Conservation (phyloP, 2,888 invertebrate species). For the Tortrix viridana region DNA sequence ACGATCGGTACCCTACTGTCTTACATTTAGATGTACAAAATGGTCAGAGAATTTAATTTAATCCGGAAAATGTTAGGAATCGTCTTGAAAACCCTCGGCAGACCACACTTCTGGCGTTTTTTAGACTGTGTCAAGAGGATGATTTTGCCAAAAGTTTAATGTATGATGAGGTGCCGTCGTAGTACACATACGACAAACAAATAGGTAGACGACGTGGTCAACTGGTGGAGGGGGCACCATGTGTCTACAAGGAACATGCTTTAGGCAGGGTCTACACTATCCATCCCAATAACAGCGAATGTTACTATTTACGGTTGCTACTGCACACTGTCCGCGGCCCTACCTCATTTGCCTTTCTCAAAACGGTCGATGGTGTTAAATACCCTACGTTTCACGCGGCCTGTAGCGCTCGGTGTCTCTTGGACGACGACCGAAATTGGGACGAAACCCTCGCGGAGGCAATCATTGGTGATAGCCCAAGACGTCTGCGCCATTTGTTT, state of each 20-base stretch:
- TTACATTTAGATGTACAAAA: not conserved
- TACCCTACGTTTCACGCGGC: constrained; percentile 40
- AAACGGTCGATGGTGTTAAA: constrained; percentile 34
- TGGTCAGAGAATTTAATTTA: not conserved
- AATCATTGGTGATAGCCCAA: constrained; percentile 35
- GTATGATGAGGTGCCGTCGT: constrained; percentile 43
- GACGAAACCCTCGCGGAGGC: constrained; percentile 39
- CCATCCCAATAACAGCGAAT: constrained; percentile 43
- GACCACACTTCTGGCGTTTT: constrained; percentile 30
- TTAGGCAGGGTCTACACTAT: constrained; percentile 43
- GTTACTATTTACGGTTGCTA: constrained; percentile 45
- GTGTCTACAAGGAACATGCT: constrained; percentile 17
- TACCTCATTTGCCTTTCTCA: constrained; percentile 38
- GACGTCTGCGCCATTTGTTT: constrained; percentile 43
- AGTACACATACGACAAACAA: constrained; percentile 36
- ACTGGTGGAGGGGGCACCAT: not conserved
- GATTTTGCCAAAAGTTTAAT: constrained; percentile 43
- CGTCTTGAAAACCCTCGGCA: constrained; percentile 17
- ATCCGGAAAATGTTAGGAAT: not conserved
- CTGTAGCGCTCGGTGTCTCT: constrained; percentile 41
- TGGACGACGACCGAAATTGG: constrained; percentile 40
- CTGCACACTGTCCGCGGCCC: constrained; percentile 47
- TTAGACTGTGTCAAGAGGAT: constrained; percentile 40
- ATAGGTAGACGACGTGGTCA: not conserved
- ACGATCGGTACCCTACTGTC: not conserved